These are phyloP conservation scores for Anas flavirostris DNA, from an alignment of 2,797 vertebrate species.

Conservation along the genomic window DNA sequence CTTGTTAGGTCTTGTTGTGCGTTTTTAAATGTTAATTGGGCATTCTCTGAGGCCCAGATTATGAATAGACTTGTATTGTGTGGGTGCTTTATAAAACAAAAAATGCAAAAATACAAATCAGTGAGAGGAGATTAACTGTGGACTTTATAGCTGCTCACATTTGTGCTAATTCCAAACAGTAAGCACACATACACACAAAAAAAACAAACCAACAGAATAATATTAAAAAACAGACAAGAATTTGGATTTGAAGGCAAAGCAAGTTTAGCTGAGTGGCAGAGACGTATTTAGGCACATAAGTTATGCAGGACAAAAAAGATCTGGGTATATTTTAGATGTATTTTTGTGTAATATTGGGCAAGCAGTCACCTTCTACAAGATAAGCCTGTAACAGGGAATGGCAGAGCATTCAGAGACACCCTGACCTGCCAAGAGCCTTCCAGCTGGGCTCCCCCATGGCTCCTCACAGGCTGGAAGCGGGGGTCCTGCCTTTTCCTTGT, in stretches of 20 bases:
- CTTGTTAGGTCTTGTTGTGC: conserved; percentile 54
- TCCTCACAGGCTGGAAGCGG: too few relatives aligned
- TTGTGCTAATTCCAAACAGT: background rate
- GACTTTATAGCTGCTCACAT: background rate
- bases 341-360: too few relatives aligned
- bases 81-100: background rate
- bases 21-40: conserved; percentile 21
- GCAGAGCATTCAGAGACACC: background rate
- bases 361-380: background rate
- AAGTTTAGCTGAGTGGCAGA: background rate
- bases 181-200: background rate
- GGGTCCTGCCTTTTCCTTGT: background rate
- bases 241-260: background rate
- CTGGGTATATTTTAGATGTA: too few relatives aligned
- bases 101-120: background rate
- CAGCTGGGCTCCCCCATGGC: background rate
- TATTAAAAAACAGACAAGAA: background rate
- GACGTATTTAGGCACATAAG: background rate
- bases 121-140: background rate
- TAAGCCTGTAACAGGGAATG: background rate
- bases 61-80: conserved; percentile 37
- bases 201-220: background rate
- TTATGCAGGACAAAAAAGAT: background rate
- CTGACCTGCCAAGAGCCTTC: background rate
- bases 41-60: conserved; percentile 28